Evolutionary conservation across 2,113 vertebrate genomes (phyloP), one percentile per base, ranked within the genome.

Genomic region (Anolis carolinensis): DNA sequence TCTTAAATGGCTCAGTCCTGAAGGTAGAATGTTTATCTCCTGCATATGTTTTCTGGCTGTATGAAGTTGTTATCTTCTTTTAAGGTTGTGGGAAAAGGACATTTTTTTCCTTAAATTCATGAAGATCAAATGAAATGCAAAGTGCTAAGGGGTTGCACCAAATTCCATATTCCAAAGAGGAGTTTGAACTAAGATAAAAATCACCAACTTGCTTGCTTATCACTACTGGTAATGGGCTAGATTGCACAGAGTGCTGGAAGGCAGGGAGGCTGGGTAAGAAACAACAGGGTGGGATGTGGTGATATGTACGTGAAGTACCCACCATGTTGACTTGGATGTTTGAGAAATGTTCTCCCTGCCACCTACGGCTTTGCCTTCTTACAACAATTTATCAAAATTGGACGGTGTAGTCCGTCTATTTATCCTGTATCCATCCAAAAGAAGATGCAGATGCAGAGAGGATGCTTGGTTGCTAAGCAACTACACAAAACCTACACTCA

Each of bases 161-260:
- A 79, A 85, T 59, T 85, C 63, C 32, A 1, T 39, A 59, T 79
- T 85, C 70, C 75, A 83, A 85, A 79, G 84, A 32, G 13, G 70
- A 85, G 27, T 48, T 23, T 85, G 63, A 79, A 7, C 63, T 65
- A 79, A 71, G 84, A 85, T 85, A 71, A 79, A 55, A 85, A 79
- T 39, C 65, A 79, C 50, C 32, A 1, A 23, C 62, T 32, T 68
- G 63, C 36, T 68, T 68, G 3, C 59, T 77, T 55, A 39, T 79
- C 65, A 52, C 63, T 55, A 62, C 32, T 36, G 68, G 59, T 55
- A 34, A 48, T 25, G 48, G 23, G 9, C 44, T 32, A 71, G 65
- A 79, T 85, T 21, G 39, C 48, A 78, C 16, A 23, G 50, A 36
- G 7, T 78, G 76, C 25, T 79, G 76, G 48, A 36, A 83, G 34